These are phyloP conservation scores for Boloria selene DNA, from an alignment of 2,888 invertebrate species.

Conservation along the genomic window DNA sequence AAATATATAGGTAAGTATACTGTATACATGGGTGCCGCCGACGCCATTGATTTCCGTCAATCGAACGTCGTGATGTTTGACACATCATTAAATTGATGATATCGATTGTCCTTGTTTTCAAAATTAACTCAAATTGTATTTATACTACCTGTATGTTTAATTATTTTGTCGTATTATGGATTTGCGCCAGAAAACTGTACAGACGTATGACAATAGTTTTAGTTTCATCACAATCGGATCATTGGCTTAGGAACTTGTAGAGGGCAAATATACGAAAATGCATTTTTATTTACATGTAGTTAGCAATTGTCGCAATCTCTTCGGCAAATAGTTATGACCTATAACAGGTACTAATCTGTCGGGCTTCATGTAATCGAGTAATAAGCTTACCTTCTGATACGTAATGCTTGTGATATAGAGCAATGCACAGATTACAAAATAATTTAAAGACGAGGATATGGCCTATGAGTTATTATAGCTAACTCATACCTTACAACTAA, in stretches of 20 bases:
- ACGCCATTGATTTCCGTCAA: constrained; percentile 43
- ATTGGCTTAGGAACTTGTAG: too few species aligned
- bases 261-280: not conserved
- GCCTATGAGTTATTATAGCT: not conserved
- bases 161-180: too few species aligned
- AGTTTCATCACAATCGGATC: too few species aligned
- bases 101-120: constrained; percentile 29
- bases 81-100: constrained; percentile 41
- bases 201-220: too few species aligned
- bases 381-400: constrained; percentile 20
- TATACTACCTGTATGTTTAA: not conserved
- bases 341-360: constrained; percentile 26
- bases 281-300: not conserved
- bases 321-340: constrained; percentile 15
- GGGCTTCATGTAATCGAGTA: constrained; percentile 33
- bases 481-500: too few species aligned
- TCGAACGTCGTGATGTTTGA: constrained; percentile 38
- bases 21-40: constrained; percentile 22
- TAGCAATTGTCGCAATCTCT: constrained; percentile 1
- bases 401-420: constrained; percentile 17
- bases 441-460: too few species aligned
- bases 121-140: constrained; percentile 17
- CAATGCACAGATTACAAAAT: constrained; percentile 14
- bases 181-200: too few species aligned
- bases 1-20: constrained; percentile 3